A percentile compares a stretch with the other conserved stretches of the same genome.
Evolutionary conservation across 2,797 vertebrate genomes (phyloP).

Genomic region (Lepidocolaptes lacrymiger): DNA sequence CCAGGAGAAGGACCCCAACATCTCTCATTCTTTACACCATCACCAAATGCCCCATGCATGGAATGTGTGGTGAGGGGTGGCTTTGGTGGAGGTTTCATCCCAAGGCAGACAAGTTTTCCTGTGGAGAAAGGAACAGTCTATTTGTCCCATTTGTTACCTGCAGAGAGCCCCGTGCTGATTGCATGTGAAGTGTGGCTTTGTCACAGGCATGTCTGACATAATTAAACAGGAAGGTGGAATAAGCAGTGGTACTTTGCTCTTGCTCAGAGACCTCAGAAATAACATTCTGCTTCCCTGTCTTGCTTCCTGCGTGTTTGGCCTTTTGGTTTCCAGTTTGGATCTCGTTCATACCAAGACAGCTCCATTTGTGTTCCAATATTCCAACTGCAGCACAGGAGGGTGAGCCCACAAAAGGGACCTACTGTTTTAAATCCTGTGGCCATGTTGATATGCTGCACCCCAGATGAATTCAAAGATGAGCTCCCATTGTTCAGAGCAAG

Average conservation of each 20-base stretch:
- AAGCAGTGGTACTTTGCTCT: neutral
- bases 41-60: accelerated
- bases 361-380: neutral
- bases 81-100: neutral
- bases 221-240: neutral
- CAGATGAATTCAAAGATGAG: slow-evolving; percentile 45
- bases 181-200: neutral
- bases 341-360: slow-evolving; percentile 11
- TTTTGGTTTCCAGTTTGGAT: slow-evolving; percentile 31
- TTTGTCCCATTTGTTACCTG: neutral
- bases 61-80: neutral
- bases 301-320: neutral
- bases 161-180: neutral
- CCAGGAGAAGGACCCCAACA: neutral
- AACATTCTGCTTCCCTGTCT: neutral
- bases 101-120: neutral
- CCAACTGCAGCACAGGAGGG: neutral
- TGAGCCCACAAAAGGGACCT: slow-evolving; percentile 26
- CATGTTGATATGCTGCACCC: neutral
- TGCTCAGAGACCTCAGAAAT: slow-evolving; percentile 12
- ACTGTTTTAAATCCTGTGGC: slow-evolving; percentile 31
- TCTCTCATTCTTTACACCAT: neutral
- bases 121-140: no score
- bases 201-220: neutral
- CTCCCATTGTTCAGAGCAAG: slow-evolving; percentile 48